Conservation (phyloP, 2,888 invertebrate species). For the Hermaeophaga mercurialis region DNA sequence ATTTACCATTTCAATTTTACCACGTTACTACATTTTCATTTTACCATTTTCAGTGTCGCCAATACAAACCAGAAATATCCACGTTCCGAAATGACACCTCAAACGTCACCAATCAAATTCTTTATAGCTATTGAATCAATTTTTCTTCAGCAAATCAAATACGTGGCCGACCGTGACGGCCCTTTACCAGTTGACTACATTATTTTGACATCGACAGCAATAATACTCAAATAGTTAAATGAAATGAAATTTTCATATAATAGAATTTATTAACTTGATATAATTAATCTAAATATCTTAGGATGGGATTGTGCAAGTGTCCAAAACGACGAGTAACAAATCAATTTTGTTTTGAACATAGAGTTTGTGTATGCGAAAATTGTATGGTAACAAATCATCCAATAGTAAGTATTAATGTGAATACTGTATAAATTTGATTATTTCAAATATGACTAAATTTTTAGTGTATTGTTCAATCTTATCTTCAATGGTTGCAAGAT, state of each 20-base stretch:
- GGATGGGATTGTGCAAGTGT: conserved; percentile 98
- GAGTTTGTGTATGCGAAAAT: conserved; percentile 98
- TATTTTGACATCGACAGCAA: no score
- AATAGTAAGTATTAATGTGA: conserved; percentile 68
- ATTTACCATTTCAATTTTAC: conserved; percentile 3
- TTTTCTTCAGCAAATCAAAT: not conserved
- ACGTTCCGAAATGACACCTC: no score
- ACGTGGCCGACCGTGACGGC: conserved; percentile 7
- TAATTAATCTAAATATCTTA: conserved; percentile 35
- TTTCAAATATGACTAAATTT: conserved; percentile 48
- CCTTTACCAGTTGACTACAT: no score
- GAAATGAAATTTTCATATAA: not conserved
- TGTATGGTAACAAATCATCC: conserved; percentile 97
- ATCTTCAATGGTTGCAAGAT: conserved; percentile 97
- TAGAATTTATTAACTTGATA: not conserved
- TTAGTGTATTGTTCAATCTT: conserved; percentile 97
- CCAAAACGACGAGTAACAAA: conserved; percentile 96
- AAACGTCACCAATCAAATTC: no score
- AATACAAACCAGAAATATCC: no score
- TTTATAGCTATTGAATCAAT: not conserved
- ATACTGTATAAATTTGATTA: not conserved
- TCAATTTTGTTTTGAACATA: conserved; percentile 98
- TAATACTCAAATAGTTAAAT: no score
- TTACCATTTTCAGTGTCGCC: no score
- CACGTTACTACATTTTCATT: no score